These are phyloP conservation scores for Hylaeus volcanicus DNA, from an alignment of 1,140 invertebrate genomes.

Conservation along the genomic window DNA sequence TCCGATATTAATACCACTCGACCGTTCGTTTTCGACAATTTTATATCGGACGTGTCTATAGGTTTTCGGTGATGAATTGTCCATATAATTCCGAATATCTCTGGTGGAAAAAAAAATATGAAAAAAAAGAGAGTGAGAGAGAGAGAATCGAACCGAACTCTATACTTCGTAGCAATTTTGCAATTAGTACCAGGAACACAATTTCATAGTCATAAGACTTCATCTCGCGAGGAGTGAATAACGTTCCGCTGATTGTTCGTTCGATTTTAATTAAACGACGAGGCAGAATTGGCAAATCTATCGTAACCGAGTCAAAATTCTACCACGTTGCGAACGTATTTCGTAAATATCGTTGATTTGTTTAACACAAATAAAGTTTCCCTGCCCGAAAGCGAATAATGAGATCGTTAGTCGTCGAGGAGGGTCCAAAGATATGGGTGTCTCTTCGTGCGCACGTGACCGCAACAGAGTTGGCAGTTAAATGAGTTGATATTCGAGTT, in stretches of 20 bases:
- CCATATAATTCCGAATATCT: constrained; percentile 34
- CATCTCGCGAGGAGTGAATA: constrained; percentile 27
- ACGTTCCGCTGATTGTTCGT: constrained; percentile 27
- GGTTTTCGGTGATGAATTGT: constrained; percentile 30
- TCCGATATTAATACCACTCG: constrained; percentile 61
- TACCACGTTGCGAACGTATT: not conserved
- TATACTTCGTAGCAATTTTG: constrained; percentile 36
- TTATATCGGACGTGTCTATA: constrained; percentile 39
- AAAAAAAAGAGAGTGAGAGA: not conserved
- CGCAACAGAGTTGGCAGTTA: not conserved
- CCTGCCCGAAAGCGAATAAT: constrained; percentile 10
- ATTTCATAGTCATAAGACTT: constrained; percentile 39
- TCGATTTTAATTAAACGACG: constrained; percentile 27
- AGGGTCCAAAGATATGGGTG: not conserved
- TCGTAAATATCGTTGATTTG: not conserved
- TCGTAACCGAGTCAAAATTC: not conserved
- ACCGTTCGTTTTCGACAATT: constrained; percentile 49
- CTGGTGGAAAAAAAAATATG: constrained; percentile 1
- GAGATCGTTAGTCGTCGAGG: constrained; percentile 13
- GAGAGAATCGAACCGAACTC: not conserved
- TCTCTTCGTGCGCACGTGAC: constrained; percentile 6
- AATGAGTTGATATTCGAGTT: constrained; percentile 37
- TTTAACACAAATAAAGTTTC: not conserved
- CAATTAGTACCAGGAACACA: constrained; percentile 34
- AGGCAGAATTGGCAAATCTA: not conserved